Percentiles rank a stretch among this genome's conserved stretches.
Conservation (phyloP, 2,888 invertebrate genomes). For the Ctena decussata region DNA sequence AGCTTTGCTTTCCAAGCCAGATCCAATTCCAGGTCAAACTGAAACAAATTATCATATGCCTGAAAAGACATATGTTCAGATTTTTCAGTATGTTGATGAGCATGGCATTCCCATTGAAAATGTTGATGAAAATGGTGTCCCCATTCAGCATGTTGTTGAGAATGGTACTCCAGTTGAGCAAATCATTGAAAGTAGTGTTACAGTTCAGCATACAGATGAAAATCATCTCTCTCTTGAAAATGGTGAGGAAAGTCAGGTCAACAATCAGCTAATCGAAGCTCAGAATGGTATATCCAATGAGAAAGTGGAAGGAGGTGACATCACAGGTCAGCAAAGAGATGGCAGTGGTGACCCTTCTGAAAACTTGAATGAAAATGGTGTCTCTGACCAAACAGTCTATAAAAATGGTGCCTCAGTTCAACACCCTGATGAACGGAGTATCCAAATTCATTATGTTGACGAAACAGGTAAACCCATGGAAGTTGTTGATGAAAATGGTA, state of each 20-base stretch:
- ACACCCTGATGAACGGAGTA: background rate
- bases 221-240: too few relatives aligned
- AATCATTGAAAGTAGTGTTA: background rate
- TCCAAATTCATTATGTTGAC: background rate
- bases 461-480: background rate
- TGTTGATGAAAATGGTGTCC: background rate
- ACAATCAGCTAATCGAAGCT: too few relatives aligned
- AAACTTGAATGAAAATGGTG: too few relatives aligned
- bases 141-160: background rate
- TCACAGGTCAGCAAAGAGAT: background rate
- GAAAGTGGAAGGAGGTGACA: too few relatives aligned
- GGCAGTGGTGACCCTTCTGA: background rate
- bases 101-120: background rate
- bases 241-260: too few relatives aligned
- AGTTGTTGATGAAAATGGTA: background rate
- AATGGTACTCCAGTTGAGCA: background rate
- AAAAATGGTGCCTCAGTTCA: too few relatives aligned
- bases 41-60: background rate
- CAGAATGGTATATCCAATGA: too few relatives aligned
- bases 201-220: background rate
- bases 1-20: background rate
- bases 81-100: slow-evolving; percentile 3
- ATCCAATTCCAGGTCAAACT: background rate
- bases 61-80: background rate
- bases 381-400: too few relatives aligned